phyloP scores from a whole-genome alignment of 1,140 invertebrate species.

The Hyposmocoma kahamanoa region DNA sequence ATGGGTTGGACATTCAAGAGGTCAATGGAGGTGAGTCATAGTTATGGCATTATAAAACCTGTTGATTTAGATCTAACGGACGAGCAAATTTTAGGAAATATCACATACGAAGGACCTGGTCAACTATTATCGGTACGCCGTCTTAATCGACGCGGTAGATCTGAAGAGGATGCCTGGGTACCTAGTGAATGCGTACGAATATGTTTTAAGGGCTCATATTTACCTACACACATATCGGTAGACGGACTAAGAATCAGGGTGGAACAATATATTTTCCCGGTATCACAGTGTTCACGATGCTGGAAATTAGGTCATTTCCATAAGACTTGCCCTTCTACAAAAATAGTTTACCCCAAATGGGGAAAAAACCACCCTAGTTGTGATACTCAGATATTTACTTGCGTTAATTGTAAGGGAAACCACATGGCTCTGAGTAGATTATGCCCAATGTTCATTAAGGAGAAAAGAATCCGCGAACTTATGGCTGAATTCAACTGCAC shows the following conservation, averaged over 20 bases:
- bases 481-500: constrained; percentile 4
- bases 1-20: not conserved
- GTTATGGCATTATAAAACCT: not conserved
- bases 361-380: not conserved
- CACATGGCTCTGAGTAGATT: constrained; percentile 3
- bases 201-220: not conserved
- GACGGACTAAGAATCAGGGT: not conserved
- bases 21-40: not conserved
- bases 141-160: not conserved
- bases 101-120: not conserved
- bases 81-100: not conserved
- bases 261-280: not conserved
- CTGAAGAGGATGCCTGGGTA: not conserved
- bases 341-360: constrained; percentile 7
- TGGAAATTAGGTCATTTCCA: constrained; percentile 2
- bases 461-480: not conserved
- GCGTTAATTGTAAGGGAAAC: constrained; percentile 1
- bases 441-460: not conserved
- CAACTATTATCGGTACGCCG: not conserved
- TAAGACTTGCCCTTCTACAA: not conserved
- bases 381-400: not conserved
- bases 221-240: not conserved
- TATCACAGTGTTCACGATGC: constrained; percentile 3
- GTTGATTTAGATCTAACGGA: not conserved
- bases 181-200: not conserved